Base-by-base conservation (phyloP, 2,797 vertebrate species). In the Falco novaeseelandiae region DNA sequence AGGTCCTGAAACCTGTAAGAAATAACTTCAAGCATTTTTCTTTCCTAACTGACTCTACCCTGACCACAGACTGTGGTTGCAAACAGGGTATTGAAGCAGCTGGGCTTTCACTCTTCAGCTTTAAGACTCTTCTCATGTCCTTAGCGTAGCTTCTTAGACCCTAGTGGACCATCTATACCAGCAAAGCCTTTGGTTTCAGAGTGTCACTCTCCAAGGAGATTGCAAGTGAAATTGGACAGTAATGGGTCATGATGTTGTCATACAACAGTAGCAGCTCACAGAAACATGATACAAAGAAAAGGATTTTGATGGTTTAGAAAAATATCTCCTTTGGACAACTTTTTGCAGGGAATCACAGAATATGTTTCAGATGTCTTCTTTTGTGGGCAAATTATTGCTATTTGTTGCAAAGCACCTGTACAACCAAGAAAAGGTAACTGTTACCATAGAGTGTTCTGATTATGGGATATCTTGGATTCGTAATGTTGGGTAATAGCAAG, bases 241-340 rank as follows among this genome's bases (percentile, higher is more conserved):
- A 6, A 0, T 36, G 13, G 29, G 36, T 38, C 36, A 40, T 0
- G 1, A 10, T 3, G 4, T 22, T 80, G 52, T 83, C 51, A 73
- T 15, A 62, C 22, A 83, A 38, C 14, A 58, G 14, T 22, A 81
- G 73, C 21, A 78, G 44, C 32, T 90, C 52, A 81, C 3, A 86
- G 49, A 83, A 89, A 22, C 10, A 57, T 48, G 26, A 51, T 25
- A 32, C 2, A 58, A 66, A 77, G 34, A 83, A 55, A 71, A 25
- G 9, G 10, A 42, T 82, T 86, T 59, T 59, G 25, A 6, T 79
- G 10, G 9, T 55, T 90, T 87, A 30, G 55, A 49, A 80, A 70
- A 62, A 44, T 19, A 57, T 21, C 5, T 82, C 26, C 5, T 81
- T 79, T 79, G 20, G 49, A 62, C 12, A 73, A 29, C 27, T 59